Evolutionary conservation across 1,140 invertebrate species (phyloP).

Genomic region (Lepidurus packardi): DNA sequence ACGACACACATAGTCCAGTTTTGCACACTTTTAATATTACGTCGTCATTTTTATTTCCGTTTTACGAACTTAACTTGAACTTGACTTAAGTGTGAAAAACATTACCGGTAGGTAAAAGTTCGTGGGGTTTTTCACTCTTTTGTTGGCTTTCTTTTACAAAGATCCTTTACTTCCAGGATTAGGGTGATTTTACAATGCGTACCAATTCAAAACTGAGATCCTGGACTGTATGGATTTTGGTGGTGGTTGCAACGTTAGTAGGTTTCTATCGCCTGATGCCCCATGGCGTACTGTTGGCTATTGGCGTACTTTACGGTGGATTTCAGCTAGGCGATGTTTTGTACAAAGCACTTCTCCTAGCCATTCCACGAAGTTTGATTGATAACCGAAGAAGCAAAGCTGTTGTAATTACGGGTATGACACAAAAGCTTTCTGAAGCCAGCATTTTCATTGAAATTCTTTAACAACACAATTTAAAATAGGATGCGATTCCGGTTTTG

Average conservation of each 20-base stretch:
- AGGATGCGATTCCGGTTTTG: constrained; percentile 47
- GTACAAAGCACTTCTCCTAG: constrained; percentile 33
- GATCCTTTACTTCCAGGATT: neutral
- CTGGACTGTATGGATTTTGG: neutral
- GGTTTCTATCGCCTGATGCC: neutral
- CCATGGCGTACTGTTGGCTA: neutral
- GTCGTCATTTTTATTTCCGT: too few relatives aligned
- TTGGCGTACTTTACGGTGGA: constrained; percentile 22
- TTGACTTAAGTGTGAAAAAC: too few relatives aligned
- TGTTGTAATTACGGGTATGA: constrained; percentile 37
- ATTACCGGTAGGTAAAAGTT: too few relatives aligned
- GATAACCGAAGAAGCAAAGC: constrained; percentile 35
- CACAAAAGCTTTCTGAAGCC: neutral
- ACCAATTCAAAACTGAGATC: neutral
- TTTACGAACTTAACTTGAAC: too few relatives aligned
- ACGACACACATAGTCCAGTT: too few relatives aligned
- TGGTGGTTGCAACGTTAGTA: neutral
- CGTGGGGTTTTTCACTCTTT: neutral
- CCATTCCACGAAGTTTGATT: constrained; percentile 32
- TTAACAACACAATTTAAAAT: neutral
- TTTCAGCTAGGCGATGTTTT: constrained; percentile 32
- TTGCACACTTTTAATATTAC: too few relatives aligned
- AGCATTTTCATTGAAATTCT: neutral
- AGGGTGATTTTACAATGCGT: neutral
- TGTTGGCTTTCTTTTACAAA: neutral